Percentiles rank a stretch among this genome's conserved stretches.
These are phyloP conservation scores for Caenorhabditis drosophilae DNA, from an alignment of 2,888 invertebrate species.

Conservation along the genomic window DNA sequence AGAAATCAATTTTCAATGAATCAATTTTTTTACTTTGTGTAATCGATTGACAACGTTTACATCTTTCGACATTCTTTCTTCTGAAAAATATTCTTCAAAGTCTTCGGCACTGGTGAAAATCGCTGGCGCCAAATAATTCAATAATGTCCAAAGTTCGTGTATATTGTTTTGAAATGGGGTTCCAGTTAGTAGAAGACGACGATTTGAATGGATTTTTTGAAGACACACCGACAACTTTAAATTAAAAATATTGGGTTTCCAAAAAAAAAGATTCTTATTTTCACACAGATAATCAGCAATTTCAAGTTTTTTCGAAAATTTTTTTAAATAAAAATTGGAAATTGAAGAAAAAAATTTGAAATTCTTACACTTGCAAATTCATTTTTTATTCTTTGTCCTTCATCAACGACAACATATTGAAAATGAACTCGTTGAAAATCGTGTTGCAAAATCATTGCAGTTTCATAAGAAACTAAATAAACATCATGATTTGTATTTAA, in stretches of 20 bases:
- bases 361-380: neutral
- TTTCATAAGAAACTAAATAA: slow-evolving; percentile 11
- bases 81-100: slow-evolving; percentile 4
- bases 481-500: neutral
- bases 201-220: neutral
- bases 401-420: slow-evolving; percentile 18
- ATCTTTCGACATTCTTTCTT: slow-evolving; percentile 5
- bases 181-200: slow-evolving; percentile 18
- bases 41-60: slow-evolving; percentile 8
- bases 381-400: slow-evolving; percentile 21
- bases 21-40: too few relatives aligned
- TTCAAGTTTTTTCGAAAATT: neutral
- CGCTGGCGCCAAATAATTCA: slow-evolving; percentile 10
- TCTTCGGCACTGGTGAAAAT: slow-evolving; percentile 4
- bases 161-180: slow-evolving; percentile 19
- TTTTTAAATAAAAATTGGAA: too few relatives aligned
- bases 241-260: neutral
- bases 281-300: neutral
- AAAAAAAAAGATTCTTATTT: neutral
- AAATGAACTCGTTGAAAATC: neutral
- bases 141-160: slow-evolving; percentile 14
- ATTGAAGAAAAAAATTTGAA: neutral
- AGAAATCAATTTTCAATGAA: too few relatives aligned
- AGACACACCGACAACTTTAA: neutral
- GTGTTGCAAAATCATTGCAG: neutral